Percentiles rank a stretch among this genome's conserved stretches.
Evolutionary conservation across 1,140 invertebrate species (phyloP).

Genomic region (Leptopilina boulardi): DNA sequence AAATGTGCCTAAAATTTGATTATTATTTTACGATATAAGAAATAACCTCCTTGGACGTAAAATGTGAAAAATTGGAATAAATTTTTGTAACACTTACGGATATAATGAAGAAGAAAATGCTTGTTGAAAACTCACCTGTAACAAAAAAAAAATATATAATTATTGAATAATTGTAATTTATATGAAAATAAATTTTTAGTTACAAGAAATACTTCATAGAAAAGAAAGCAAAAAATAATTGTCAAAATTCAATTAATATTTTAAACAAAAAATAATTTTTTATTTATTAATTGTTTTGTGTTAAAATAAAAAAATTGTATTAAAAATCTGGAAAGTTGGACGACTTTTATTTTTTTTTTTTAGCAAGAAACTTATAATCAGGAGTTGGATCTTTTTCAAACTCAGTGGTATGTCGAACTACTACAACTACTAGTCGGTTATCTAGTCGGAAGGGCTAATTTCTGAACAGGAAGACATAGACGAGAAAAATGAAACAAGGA

Average conservation of each 20-base stretch:
- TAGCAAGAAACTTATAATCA: constrained; percentile 10
- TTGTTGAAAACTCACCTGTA: not conserved
- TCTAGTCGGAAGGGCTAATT: constrained; percentile 14
- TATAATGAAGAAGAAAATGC: not conserved
- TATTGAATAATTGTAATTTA: no score
- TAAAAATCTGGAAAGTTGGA: not conserved
- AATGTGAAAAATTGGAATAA: not conserved
- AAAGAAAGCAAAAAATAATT: no score
- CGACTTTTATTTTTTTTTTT: not conserved
- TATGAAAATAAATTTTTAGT: no score
- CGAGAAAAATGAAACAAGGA: constrained; percentile 24
- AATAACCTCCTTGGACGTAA: no score
- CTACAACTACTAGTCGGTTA: constrained; percentile 19
- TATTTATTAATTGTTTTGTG: not conserved
- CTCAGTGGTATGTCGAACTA: not conserved
- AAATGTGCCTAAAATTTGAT: no score
- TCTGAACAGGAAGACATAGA: not conserved
- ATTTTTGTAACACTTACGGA: not conserved
- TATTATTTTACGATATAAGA: no score
- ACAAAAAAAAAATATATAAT: not conserved
- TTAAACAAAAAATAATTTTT: not conserved
- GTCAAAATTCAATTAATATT: not conserved
- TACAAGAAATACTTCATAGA: not conserved
- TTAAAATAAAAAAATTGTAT: not conserved
- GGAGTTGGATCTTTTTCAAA: not conserved